These are phyloP conservation scores for Rallus limicola DNA, from an alignment of 2,113 vertebrate genomes.

Conservation along the genomic window DNA sequence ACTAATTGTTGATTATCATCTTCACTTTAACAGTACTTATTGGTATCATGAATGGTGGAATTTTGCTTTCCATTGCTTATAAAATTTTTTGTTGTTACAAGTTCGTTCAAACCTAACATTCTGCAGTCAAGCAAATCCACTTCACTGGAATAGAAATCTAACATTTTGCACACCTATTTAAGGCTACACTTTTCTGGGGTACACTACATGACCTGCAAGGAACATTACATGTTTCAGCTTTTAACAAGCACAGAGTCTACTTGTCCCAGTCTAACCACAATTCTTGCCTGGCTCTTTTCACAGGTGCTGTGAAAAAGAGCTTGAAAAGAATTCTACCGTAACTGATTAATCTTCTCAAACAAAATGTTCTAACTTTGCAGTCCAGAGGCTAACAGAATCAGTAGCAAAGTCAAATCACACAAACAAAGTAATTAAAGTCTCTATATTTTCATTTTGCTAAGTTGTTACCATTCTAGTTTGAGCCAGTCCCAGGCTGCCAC, in stretches of 20 bases:
- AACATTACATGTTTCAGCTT: neutral
- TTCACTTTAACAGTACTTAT: neutral
- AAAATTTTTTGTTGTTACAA: neutral
- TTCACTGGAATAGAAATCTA: neutral
- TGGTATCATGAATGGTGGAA: neutral
- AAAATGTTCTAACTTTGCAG: slow-evolving; percentile 61
- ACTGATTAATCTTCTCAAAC: slow-evolving; percentile 63
- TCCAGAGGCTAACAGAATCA: slow-evolving; percentile 66
- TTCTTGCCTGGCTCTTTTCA: slow-evolving; percentile 1
- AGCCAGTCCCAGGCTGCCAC: slow-evolving; percentile 72
- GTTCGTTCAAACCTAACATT: neutral
- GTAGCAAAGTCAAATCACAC: slow-evolving; percentile 73
- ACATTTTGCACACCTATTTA: neutral
- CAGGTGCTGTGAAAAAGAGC: slow-evolving; percentile 16
- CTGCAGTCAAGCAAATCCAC: neutral
- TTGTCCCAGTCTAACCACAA: neutral
- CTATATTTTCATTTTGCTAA: slow-evolving; percentile 61
- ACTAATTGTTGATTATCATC: neutral
- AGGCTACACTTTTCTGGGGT: neutral
- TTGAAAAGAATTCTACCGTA: slow-evolving; percentile 60
- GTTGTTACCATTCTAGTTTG: slow-evolving; percentile 65
- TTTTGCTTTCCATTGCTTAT: neutral
- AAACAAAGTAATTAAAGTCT: slow-evolving; percentile 77
- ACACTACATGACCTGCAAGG: neutral
- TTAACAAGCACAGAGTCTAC: neutral